phyloP scores from a whole-genome alignment of 2,888 invertebrate genomes.

The Euplagia quadripunctaria region DNA sequence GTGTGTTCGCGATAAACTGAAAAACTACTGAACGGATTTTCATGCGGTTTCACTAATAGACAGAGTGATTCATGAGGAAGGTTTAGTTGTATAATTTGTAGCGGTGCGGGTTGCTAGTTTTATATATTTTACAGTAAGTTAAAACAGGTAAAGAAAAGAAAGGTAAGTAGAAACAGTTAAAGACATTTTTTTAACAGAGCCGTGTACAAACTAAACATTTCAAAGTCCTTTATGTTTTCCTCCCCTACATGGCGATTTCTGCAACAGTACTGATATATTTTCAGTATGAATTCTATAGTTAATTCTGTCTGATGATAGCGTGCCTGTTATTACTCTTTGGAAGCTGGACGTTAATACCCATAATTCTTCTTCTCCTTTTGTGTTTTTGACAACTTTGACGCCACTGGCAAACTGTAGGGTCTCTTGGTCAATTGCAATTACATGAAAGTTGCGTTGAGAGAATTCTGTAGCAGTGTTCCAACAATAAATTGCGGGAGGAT shows the following conservation, averaged over 20 bases:
- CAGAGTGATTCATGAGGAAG: too few species aligned
- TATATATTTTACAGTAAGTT: too few species aligned
- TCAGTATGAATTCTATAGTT: slow-evolving; percentile 92
- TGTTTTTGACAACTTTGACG: slow-evolving; percentile 89
- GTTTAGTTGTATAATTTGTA: too few species aligned
- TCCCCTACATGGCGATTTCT: slow-evolving; percentile 85
- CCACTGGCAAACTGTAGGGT: slow-evolving; percentile 92
- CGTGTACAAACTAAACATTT: not conserved
- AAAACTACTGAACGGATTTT: too few species aligned
- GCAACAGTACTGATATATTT: slow-evolving; percentile 84
- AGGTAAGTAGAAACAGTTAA: too few species aligned
- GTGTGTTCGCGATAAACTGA: too few species aligned
- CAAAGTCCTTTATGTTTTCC: not conserved
- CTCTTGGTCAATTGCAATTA: slow-evolving; percentile 85
- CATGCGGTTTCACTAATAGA: too few species aligned
- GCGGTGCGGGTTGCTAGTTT: too few species aligned
- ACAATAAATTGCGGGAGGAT: slow-evolving; percentile 90
- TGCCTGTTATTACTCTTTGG: slow-evolving; percentile 89
- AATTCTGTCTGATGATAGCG: slow-evolving; percentile 82
- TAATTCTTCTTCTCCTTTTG: slow-evolving; percentile 87
- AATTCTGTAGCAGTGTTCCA: slow-evolving; percentile 91
- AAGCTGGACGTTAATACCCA: slow-evolving; percentile 90
- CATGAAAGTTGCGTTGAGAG: slow-evolving; percentile 82
- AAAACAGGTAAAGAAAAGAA: too few species aligned
- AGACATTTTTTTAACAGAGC: not conserved